phyloP scores from a whole-genome alignment of 2,888 invertebrate genomes.

The Ptilodon capucinus region DNA sequence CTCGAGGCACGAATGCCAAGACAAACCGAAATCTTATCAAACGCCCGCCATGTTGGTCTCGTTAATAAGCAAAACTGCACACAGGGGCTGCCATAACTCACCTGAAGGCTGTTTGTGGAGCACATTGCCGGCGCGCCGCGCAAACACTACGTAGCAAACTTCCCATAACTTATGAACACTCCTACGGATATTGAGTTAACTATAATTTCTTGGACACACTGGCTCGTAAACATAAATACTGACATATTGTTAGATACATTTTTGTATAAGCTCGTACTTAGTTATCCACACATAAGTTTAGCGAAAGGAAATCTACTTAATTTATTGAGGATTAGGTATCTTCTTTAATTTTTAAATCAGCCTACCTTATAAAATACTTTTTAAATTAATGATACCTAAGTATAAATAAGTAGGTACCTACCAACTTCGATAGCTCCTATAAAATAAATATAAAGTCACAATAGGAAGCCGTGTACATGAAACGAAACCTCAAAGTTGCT shows the following conservation, averaged over 20 bases:
- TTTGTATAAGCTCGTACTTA: too few relatives aligned
- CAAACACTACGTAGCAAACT: slow-evolving; percentile 52
- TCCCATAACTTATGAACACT: slow-evolving; percentile 58
- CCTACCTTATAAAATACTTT: too few relatives aligned
- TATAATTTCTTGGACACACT: background rate
- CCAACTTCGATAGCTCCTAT: background rate
- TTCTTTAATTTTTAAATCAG: too few relatives aligned
- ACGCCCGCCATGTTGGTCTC: slow-evolving; percentile 73
- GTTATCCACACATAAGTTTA: too few relatives aligned
- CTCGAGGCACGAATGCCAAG: slow-evolving; percentile 78
- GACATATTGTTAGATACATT: too few relatives aligned
- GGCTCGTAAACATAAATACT: background rate
- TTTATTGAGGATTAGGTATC: too few relatives aligned
- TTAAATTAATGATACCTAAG: too few relatives aligned
- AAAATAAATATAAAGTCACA: slow-evolving; percentile 1
- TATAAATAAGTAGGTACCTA: background rate
- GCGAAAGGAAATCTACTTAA: too few relatives aligned
- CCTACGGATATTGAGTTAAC: slow-evolving; percentile 23
- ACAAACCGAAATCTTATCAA: slow-evolving; percentile 81
- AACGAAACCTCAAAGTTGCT: slow-evolving; percentile 4
- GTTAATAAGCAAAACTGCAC: slow-evolving; percentile 81
- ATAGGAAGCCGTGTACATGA: slow-evolving; percentile 17
- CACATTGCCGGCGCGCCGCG: slow-evolving; percentile 58
- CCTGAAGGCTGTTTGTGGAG: slow-evolving; percentile 73
- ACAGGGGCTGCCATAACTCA: slow-evolving; percentile 65